These are phyloP conservation scores for Petrocephalus schoutedeni DNA, from an alignment of 2,797 vertebrate species.

Conservation along the genomic window DNA sequence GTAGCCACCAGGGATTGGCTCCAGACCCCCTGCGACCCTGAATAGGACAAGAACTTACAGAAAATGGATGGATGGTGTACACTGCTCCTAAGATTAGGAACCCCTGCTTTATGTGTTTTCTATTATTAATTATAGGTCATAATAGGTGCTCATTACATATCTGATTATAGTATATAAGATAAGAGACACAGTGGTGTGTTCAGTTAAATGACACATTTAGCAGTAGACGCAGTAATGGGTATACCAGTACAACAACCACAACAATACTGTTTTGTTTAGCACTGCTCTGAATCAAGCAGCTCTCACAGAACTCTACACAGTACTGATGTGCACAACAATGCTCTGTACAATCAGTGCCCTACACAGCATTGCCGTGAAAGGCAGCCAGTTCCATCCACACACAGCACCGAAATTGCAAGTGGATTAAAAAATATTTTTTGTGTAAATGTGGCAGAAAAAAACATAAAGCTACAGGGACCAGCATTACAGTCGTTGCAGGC, in stretches of 20 bases:
- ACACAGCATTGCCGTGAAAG: background rate
- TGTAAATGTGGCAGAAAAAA: background rate
- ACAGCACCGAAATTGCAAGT: background rate
- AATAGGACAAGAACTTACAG: no score
- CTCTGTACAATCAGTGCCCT: background rate
- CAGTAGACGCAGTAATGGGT: slow-evolving; percentile 8
- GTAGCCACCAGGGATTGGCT: no score
- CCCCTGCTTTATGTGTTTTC: background rate
- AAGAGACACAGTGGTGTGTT: background rate
- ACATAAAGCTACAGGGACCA: background rate
- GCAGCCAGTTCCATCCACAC: background rate
- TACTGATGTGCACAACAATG: background rate
- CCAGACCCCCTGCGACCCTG: no score
- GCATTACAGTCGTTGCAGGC: background rate
- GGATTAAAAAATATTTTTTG: background rate
- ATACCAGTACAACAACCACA: background rate
- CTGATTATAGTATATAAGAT: slow-evolving; percentile 11
- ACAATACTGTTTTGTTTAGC: background rate
- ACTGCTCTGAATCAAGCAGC: background rate
- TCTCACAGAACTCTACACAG: background rate
- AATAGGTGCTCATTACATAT: background rate
- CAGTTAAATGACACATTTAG: slow-evolving; percentile 10
- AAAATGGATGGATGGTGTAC: no score
- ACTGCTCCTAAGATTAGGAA: background rate
- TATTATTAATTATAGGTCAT: slow-evolving; percentile 2